Conservation (phyloP, 2,797 vertebrate genomes). For the Paratrypauchen microcephalus region DNA sequence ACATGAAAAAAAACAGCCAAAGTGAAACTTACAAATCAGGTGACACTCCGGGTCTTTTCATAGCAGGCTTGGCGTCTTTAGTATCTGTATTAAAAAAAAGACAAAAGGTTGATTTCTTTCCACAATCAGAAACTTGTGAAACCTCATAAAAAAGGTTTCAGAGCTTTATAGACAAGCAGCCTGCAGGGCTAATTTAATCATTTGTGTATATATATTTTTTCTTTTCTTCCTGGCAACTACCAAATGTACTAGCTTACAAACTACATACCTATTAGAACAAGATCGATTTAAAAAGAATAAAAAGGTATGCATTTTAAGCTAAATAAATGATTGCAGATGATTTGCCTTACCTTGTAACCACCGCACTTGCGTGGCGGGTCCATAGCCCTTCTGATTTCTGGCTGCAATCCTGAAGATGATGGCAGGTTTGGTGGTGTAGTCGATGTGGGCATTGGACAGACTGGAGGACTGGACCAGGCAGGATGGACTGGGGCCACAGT, state of each 20-base stretch:
- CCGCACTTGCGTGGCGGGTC: conserved; percentile 89
- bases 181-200: too few relatives aligned
- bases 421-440: conserved; percentile 91
- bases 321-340: not conserved
- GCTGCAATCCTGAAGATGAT: conserved; percentile 93
- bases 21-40: conserved; percentile 79
- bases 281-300: not conserved
- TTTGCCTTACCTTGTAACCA: conserved; percentile 85
- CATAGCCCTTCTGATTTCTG: conserved; percentile 91
- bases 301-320: not conserved
- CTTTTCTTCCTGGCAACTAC: too few relatives aligned
- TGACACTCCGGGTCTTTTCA: conserved; percentile 81
- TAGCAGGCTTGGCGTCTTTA: conserved; percentile 84
- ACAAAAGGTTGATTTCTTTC: too few relatives aligned
- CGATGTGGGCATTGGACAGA: conserved; percentile 88
- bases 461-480: conserved; percentile 87
- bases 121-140: not conserved
- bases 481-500: conserved; percentile 86
- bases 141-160: not conserved
- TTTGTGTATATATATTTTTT: too few relatives aligned
- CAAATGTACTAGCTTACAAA: not conserved
- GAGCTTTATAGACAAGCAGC: too few relatives aligned
- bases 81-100: conserved; percentile 71
- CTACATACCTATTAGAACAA: not conserved
- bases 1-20: not conserved